phyloP scores from a whole-genome alignment of 2,888 invertebrate genomes.

The Zaprionus lineosus region DNA sequence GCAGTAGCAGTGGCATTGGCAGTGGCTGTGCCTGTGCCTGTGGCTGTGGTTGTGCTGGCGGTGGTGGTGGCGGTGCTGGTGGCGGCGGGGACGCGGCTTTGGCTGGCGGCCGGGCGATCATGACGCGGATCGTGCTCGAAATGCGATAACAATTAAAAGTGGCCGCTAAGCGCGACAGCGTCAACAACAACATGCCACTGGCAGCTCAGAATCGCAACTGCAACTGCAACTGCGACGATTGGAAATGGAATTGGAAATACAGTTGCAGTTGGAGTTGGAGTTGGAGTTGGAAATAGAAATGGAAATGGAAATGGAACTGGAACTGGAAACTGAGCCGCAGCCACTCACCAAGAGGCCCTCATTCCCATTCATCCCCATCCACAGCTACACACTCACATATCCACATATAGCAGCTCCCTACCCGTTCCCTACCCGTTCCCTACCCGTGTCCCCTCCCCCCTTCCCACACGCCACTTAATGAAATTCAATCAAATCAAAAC shows the following conservation, averaged over 20 bases:
- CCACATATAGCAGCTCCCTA: constrained; percentile 9
- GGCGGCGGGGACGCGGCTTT: no score
- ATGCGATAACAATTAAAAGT: constrained; percentile 58
- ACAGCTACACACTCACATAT: constrained; percentile 1
- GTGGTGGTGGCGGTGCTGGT: background rate
- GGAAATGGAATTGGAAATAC: background rate
- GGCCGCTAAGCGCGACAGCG: constrained; percentile 53
- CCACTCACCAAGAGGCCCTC: constrained; percentile 19
- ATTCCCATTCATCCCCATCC: no score
- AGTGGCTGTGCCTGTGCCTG: no score
- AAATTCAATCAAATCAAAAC: constrained; percentile 70
- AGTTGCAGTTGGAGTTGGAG: background rate
- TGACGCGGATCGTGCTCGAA: constrained; percentile 45
- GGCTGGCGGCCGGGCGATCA: constrained; percentile 38
- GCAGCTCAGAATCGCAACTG: constrained; percentile 70
- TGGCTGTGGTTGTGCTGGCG: no score
- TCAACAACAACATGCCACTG: constrained; percentile 67
- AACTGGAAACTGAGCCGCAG: constrained; percentile 16
- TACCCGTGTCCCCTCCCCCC: no score
- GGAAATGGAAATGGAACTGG: constrained; percentile 52
- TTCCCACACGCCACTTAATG: constrained; percentile 70
- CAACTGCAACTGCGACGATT: constrained; percentile 5
- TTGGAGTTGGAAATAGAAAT: constrained; percentile 38
- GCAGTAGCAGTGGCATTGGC: background rate
- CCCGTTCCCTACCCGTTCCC: no score